Evolutionary conservation across 2,113 vertebrate species (phyloP), one percentile per base, ranked within the genome.

Genomic region (Heterotilapia buettikoferi): DNA sequence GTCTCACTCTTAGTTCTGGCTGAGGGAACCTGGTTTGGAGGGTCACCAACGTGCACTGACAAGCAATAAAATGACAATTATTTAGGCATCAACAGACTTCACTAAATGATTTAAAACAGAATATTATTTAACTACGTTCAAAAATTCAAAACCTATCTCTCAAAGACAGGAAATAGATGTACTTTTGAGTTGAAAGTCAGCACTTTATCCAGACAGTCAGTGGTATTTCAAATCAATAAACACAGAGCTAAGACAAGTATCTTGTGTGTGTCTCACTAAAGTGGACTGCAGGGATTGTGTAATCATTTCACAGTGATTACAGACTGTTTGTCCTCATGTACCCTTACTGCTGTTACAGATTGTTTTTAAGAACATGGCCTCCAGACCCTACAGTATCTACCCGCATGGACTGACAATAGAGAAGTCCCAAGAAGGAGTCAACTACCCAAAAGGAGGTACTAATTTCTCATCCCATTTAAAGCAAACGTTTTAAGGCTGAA

Each of bases 301-400:
- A 52, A 31, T 66, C 18, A 36, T 71, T 38, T 50, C 38, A 38
- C 21, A 68, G 26, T 63, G 86, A 85, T 82, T 38, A 26, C 9
- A 66, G 10, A 86, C 52, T 9, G 19, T 47, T 3, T 59, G 38
- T 21, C 56, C 9, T 85, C 53, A 81, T 36, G 78, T 40, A 11
- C 50, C 21, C 31, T 52, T 13, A n/a, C 5, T 31, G 14, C 87
- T 84, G 86, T 94, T 87, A 54, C 92, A 99, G 99, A 95, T 99
- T 38, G 96, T 98, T 56, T 99, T 99, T 94, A 99, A 97, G 97
- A 99, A 99, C 89, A 97, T 94, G 96, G 99, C 98, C 83, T 98
- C 97, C 83, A 96, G 97, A 36, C 96, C 97, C 2, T 99, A 99
- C 92, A 99, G 98, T 90, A 99, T 99, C 94, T 99, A 99, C 82